phyloP scores from a whole-genome alignment of 2,888 invertebrate genomes.

The Halocaridina rubra region DNA sequence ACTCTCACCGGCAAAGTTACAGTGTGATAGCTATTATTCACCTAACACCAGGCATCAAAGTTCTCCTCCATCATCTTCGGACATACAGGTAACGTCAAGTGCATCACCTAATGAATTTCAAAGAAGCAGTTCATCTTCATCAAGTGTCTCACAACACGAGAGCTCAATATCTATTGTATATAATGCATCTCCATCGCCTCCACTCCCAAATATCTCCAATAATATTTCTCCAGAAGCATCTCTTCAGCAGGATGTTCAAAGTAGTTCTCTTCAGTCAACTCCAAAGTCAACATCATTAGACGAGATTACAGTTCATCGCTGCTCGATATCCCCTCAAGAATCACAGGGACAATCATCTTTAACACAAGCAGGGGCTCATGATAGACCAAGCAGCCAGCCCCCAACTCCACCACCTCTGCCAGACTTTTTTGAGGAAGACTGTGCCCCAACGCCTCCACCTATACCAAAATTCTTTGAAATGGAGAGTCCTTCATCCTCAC shows the following conservation, averaged over 20 bases:
- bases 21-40: slow-evolving; percentile 36
- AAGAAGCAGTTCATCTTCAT: slow-evolving; percentile 9
- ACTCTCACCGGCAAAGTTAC: slow-evolving; percentile 47
- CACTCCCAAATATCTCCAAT: slow-evolving; percentile 36
- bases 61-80: background rate
- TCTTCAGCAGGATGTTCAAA: slow-evolving; percentile 26
- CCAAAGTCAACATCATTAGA: background rate
- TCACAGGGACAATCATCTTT: background rate
- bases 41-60: background rate
- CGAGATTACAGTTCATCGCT: background rate
- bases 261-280: background rate
- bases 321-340: background rate
- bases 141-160: slow-evolving; percentile 28
- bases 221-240: slow-evolving; percentile 33
- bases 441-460: slow-evolving; percentile 46
- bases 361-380: background rate
- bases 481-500: slow-evolving; percentile 18
- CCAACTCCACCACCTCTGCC: slow-evolving; percentile 42
- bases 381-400: background rate
- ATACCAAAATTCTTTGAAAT: slow-evolving; percentile 46
- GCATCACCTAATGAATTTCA: background rate
- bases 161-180: slow-evolving; percentile 6
- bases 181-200: slow-evolving; percentile 39
- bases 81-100: background rate
- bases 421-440: slow-evolving; percentile 35